Percentiles rank a stretch among this genome's conserved stretches.
Evolutionary conservation across 2,888 invertebrate species (phyloP).

Genomic region (Alloplasta piceator): DNA sequence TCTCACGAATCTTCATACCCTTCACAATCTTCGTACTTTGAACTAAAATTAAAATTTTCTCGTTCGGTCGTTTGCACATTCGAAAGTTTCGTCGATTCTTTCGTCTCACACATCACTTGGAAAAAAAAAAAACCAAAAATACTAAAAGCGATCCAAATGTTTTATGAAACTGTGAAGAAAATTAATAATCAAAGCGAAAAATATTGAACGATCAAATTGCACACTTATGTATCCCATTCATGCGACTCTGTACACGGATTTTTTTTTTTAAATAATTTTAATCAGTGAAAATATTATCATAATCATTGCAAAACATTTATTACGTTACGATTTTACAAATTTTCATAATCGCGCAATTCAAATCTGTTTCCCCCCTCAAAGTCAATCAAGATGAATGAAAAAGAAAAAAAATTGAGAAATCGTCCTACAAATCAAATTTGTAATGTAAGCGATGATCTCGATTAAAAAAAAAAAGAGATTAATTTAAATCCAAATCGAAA

Average conservation of each 20-base stretch:
- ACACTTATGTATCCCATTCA: slow-evolving; percentile 51
- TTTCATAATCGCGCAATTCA: background rate
- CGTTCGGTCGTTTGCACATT: background rate
- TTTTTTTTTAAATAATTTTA: background rate
- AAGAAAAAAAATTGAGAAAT: background rate
- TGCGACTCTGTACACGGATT: slow-evolving; percentile 43
- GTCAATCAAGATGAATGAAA: background rate
- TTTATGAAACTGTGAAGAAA: slow-evolving; percentile 47
- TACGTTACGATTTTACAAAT: background rate
- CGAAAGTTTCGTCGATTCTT: background rate
- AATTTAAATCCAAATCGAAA: background rate
- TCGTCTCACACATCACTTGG: background rate
- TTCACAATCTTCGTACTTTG: slow-evolving; percentile 45
- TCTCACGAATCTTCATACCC: background rate
- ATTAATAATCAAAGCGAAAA: slow-evolving; percentile 1
- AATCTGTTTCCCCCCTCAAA: background rate
- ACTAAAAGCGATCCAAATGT: slow-evolving; percentile 21
- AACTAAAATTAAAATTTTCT: background rate
- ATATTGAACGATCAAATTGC: slow-evolving; percentile 19
- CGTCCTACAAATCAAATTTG: slow-evolving; percentile 6
- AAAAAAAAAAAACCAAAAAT: slow-evolving; percentile 8
- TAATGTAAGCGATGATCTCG: slow-evolving; percentile 7
- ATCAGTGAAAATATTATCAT: background rate
- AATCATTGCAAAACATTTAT: background rate
- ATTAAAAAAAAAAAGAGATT: background rate